Conservation (phyloP, 1,140 invertebrate genomes). For the Lepeophtheirus salmonis region DNA sequence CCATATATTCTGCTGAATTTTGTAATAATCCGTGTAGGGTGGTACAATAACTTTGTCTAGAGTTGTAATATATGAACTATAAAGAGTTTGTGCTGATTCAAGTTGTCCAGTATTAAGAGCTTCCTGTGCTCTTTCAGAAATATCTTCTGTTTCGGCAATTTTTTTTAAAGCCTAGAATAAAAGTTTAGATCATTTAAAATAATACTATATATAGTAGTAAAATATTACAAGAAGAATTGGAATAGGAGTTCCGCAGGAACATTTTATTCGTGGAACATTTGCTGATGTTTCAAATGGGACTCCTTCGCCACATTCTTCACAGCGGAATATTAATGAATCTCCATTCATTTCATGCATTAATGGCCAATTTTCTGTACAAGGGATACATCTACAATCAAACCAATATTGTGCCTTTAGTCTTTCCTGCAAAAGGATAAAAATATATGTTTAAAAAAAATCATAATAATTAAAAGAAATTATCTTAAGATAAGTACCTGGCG, state of each 20-base stretch:
- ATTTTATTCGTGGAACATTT: slow-evolving; percentile 10
- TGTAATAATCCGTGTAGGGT: slow-evolving; percentile 18
- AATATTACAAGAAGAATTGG: slow-evolving; percentile 7
- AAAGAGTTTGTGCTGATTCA: slow-evolving; percentile 5
- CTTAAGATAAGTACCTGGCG: slow-evolving; percentile 32
- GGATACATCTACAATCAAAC: slow-evolving; percentile 22
- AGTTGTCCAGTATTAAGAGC: background rate
- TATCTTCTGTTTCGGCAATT: slow-evolving; percentile 3
- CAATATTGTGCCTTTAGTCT: slow-evolving; percentile 14
- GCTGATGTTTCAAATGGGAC: slow-evolving; percentile 14
- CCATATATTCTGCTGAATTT: slow-evolving; percentile 19
- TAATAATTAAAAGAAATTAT: background rate
- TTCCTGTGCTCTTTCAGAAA: background rate
- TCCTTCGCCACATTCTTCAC: slow-evolving; percentile 2
- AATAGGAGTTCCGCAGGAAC: slow-evolving; percentile 15
- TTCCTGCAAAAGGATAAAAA: background rate
- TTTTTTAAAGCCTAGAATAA: slow-evolving; percentile 9
- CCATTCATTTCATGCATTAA: slow-evolving; percentile 45
- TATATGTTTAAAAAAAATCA: no score
- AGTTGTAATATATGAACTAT: slow-evolving; percentile 3
- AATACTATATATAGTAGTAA: background rate
- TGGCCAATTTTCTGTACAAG: slow-evolving; percentile 65
- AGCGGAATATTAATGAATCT: slow-evolving; percentile 29
- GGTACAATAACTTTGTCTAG: slow-evolving; percentile 7
- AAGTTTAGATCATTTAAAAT: background rate